Conservation (phyloP, 2,797 vertebrate genomes). For the Carapus acus region DNA sequence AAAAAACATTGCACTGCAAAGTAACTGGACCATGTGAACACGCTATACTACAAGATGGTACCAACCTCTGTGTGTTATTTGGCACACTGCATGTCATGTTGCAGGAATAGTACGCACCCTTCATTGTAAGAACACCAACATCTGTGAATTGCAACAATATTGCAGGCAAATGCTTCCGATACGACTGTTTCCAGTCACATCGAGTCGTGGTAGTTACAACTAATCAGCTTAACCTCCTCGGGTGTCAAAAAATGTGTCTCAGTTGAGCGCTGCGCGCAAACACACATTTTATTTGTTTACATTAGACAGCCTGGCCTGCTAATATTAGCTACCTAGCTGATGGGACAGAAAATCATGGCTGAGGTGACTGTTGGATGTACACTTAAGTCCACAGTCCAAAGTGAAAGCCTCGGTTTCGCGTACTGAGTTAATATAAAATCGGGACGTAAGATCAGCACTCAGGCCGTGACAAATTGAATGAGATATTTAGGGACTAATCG, state of each 20-base stretch:
- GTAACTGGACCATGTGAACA: too few species aligned
- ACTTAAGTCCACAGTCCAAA: not conserved
- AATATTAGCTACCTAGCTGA: conserved; percentile 46
- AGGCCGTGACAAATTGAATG: conserved; percentile 1
- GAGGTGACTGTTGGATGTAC: not conserved
- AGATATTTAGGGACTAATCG: conserved; percentile 22
- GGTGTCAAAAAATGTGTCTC: not conserved
- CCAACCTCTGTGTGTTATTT: too few species aligned
- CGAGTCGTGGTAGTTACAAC: too few species aligned
- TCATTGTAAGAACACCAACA: too few species aligned
- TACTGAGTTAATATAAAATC: not conserved
- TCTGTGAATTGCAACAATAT: too few species aligned
- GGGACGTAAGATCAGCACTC: not conserved
- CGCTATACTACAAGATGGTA: too few species aligned
- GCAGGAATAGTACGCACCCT: too few species aligned
- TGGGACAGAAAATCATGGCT: not conserved
- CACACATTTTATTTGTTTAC: conserved; percentile 65
- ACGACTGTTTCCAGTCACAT: too few species aligned
- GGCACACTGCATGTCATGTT: too few species aligned
- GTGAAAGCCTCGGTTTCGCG: not conserved
- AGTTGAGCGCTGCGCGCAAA: conserved; percentile 14
- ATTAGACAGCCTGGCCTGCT: conserved; percentile 58
- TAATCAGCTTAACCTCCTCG: too few species aligned
- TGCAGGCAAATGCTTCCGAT: not conserved
- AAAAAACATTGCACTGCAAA: too few species aligned